Evolutionary conservation across 2,113 vertebrate genomes (phyloP), one percentile per base, ranked within the genome.

Genomic region (Daboia siamensis): DNA sequence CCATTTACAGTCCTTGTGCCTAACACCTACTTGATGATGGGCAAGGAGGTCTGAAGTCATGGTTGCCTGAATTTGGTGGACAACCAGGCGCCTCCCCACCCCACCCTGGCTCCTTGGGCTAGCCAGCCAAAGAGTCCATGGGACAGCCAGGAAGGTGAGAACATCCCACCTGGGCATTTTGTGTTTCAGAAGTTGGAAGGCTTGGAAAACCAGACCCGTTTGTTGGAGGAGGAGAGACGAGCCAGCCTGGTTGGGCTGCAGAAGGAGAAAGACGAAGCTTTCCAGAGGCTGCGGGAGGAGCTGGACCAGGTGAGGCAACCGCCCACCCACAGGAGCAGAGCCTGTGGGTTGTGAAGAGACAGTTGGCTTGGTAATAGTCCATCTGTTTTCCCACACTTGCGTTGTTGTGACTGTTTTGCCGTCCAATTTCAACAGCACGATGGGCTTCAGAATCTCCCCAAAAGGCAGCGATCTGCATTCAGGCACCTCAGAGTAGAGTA

Each of bases 161-260:
- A 86, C 2, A 26, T 46, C 1, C 12, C 64, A 5, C 24, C 0
- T 26, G 9, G 80, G 26, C 26, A 0, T 0, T 33, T 5, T 85
- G 5, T 74, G 17, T 55, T 0, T 39, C 94, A 98, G 98, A 96
- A 61, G 80, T 93, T 98, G 74, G 90, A 93, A 94, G 95, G 97
- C 90, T 91, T 98, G 96, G 95, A 98, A 90, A 91, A 55, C 6
- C 94, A 94, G 33, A 52, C 55, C 39, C 33, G 44, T 46, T 90
- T n/a, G 1, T 95, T 97, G 39, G 97, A 97, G 94, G 86, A 23
- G 26, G 96, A 97, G 91, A 95, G 97, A 92, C 95, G 93, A 88
- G 96, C 94, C 13, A 94, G 96, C 11, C 93, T 98, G 92, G 85
- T 69, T 87, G 94, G 97, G 54, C 96, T 98, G 46, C 96, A 94